Percentiles rank a stretch among this genome's conserved stretches.
Conservation (phyloP, 2,888 invertebrate genomes). For the Metalampra italica region DNA sequence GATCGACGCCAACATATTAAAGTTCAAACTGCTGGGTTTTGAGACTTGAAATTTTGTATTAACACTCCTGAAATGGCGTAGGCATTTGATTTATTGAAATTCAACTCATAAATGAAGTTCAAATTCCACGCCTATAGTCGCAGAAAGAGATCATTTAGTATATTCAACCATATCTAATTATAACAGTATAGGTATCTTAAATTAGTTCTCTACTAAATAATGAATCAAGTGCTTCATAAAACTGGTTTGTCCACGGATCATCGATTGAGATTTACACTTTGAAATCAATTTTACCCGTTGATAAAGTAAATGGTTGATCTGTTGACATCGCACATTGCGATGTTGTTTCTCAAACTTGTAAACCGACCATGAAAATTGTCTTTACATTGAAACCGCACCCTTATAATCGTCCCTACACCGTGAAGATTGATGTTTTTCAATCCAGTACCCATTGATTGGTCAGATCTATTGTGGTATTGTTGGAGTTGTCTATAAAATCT, state of each 20-base stretch:
- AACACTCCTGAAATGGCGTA: no score
- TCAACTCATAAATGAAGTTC: no score
- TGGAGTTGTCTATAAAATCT: constrained; percentile 12
- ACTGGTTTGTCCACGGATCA: constrained; percentile 3
- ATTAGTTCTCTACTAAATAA: no score
- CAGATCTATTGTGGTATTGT: constrained; percentile 12
- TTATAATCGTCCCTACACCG: constrained; percentile 15
- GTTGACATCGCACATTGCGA: constrained; percentile 20
- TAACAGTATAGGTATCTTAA: no score
- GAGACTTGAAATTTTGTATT: no score
- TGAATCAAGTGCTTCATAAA: no score
- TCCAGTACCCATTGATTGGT: background rate
- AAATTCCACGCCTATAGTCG: no score
- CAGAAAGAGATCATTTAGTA: no score
- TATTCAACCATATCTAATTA: no score
- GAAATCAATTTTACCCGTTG: constrained; percentile 22
- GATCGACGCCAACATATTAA: no score
- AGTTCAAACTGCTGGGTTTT: no score
- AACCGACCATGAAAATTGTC: constrained; percentile 9
- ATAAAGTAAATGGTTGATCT: constrained; percentile 19
- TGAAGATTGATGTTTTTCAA: constrained; percentile 20
- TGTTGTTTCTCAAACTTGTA: constrained; percentile 22
- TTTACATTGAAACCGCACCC: constrained; percentile 5
- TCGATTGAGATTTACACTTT: constrained; percentile 3
- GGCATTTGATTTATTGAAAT: no score